Base-by-base conservation (phyloP, 2,797 vertebrate species). In the Acrocephalus scirpaceus region DNA sequence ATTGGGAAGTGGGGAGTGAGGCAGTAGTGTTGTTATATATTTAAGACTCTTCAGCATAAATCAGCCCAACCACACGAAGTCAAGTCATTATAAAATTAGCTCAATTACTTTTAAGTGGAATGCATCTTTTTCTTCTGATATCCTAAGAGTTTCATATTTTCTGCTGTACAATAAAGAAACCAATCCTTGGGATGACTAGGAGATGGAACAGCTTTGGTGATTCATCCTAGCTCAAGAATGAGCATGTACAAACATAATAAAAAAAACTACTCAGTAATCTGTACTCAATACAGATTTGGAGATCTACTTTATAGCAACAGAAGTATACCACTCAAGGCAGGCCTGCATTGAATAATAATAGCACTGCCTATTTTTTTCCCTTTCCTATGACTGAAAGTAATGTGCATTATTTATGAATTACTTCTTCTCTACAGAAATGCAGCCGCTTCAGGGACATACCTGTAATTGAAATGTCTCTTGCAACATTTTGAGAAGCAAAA, bases 321-420 rank as follows among this genome's bases (percentile, higher is more conserved):
- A 89, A 90, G 7, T 7, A 8, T 75, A 67, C 40, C 20, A 40
- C n/a, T 81, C 42, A 75, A 57, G 65, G 58, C n/a, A 76, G 40
- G 13, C 6, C 47, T 54, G 26, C 16, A 2, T 47, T 6, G 44
- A 70, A 25, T 74, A 85, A 77, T 42, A 88, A 85, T 42, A 86
- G 47, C 50, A 57, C 38, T 62, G 50, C 14, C 53, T 89, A 25
- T 13, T 88, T 90, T 88, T 91, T 69, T 47, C 27, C 32, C 16
- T 79, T 88, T 90, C 61, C 34, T 82, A 2, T 76, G 64, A 82
- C 70, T 85, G 77, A 88, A 93, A 78, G 32, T 77, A 72, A 78
- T 69, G 45, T 86, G 50, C 6, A 22, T 84, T 90, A 76, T 93
- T 86, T 56, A 86, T 71, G 60, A 65, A 78, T 65, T 92, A 47